These are phyloP conservation scores for Sebastes nivosus DNA, from an alignment of 2,797 vertebrate genomes.

Conservation along the genomic window DNA sequence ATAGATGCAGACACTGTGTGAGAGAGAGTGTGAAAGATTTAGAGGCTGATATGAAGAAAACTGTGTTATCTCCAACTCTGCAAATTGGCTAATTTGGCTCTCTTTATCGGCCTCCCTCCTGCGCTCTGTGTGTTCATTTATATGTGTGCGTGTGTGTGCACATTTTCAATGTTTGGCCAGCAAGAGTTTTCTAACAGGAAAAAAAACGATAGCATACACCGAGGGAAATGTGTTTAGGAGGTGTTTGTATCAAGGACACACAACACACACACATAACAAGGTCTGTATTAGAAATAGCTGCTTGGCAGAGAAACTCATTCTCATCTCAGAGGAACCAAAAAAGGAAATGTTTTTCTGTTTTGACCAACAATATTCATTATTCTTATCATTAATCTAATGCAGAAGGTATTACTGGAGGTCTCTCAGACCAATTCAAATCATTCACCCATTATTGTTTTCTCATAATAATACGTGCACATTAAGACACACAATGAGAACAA, in stretches of 20 bases:
- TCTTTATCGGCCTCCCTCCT: conserved; percentile 42
- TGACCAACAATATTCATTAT: neutral
- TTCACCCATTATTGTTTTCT: neutral
- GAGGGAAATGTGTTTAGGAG: conserved; percentile 50
- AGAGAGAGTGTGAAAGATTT: conserved; percentile 61
- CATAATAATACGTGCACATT: neutral
- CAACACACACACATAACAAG: neutral
- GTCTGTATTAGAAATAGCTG: conserved; percentile 22
- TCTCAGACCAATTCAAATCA: neutral
- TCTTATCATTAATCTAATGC: neutral
- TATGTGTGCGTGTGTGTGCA: neutral
- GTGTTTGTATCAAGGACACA: conserved; percentile 52
- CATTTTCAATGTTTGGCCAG: conserved; percentile 21
- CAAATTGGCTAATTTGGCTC: conserved; percentile 70
- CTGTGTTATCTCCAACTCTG: conserved; percentile 59
- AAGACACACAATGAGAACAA: neutral
- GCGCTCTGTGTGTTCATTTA: conserved; percentile 24
- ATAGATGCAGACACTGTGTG: conserved; percentile 27
- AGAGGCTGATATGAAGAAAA: conserved; percentile 52
- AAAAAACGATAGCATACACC: conserved; percentile 3
- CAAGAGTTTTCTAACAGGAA: conserved; percentile 16
- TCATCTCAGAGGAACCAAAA: neutral
- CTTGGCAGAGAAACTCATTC: conserved; percentile 3
- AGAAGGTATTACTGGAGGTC: neutral
- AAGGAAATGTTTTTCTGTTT: neutral